These are phyloP conservation scores for Theristicus caerulescens DNA, from an alignment of 2,113 vertebrate species.

Conservation along the genomic window DNA sequence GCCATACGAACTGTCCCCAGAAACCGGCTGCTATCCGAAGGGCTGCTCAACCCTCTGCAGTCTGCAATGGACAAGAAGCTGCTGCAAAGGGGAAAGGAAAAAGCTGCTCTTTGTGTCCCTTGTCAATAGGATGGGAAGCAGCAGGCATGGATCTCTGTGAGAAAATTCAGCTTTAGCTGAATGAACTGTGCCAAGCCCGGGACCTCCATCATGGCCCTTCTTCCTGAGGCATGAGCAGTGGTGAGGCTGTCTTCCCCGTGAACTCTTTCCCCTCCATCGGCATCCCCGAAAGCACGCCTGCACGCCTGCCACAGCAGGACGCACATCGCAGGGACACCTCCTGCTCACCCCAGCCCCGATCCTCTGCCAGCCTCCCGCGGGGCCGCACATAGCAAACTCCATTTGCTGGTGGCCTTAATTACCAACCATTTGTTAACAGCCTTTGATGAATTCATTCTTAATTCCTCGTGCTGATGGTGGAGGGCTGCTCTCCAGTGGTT, in stretches of 20 bases:
- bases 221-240: neutral
- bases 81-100: neutral
- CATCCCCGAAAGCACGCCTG: neutral
- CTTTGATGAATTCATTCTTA: neutral
- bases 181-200: neutral
- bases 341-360: neutral
- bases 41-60: neutral
- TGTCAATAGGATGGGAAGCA: neutral
- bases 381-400: neutral
- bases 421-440: neutral
- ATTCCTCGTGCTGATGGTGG: neutral
- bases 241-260: rapidly evolving
- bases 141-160: neutral
- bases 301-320: rapidly evolving
- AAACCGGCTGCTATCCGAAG: neutral
- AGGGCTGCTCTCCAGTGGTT: neutral
- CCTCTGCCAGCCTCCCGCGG: rapidly evolving
- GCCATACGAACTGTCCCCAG: rapidly evolving
- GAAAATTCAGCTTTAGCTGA: neutral
- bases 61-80: neutral
- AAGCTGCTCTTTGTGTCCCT: neutral
- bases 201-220: neutral
- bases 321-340: neutral
- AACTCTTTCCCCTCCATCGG: neutral
- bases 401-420: neutral